These are phyloP conservation scores for Bombylius major DNA, from an alignment of 2,888 invertebrate species.

Conservation along the genomic window DNA sequence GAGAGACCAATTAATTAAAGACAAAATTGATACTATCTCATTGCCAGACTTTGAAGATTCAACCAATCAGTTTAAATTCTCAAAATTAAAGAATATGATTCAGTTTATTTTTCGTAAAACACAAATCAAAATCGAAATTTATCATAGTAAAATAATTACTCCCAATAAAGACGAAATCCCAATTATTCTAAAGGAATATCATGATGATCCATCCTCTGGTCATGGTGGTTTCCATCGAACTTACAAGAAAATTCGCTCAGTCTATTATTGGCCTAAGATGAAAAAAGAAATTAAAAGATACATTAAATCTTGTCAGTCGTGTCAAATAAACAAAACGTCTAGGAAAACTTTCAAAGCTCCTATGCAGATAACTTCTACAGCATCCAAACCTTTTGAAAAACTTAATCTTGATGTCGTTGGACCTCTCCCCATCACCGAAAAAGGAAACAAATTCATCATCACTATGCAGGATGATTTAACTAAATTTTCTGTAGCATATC, in stretches of 20 bases:
- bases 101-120: slow-evolving; percentile 8
- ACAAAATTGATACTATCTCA: not conserved
- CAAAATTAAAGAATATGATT: too few relatives aligned
- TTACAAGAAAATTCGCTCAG: slow-evolving; percentile 5
- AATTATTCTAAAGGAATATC: too few relatives aligned
- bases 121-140: slow-evolving; percentile 5
- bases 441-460: slow-evolving; percentile 8
- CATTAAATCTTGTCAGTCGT: slow-evolving; percentile 1
- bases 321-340: not conserved
- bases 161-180: slow-evolving; percentile 1
- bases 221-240: slow-evolving; percentile 10
- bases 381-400: slow-evolving; percentile 1
- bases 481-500: slow-evolving; percentile 23
- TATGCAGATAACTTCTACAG: too few relatives aligned
- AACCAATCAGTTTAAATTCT: too few relatives aligned
- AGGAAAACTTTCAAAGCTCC: too few relatives aligned
- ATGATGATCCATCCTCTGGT: not conserved
- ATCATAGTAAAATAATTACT: not conserved
- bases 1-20: slow-evolving; percentile 3
- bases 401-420: slow-evolving; percentile 2
- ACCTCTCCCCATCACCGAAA: slow-evolving; percentile 1
- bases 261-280: slow-evolving; percentile 11
- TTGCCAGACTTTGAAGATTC: too few relatives aligned
- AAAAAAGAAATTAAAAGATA: slow-evolving; percentile 7
- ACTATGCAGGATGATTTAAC: slow-evolving; percentile 27